Evolutionary conservation across 2,888 invertebrate genomes (phyloP), one percentile per base, ranked within the genome.

Genomic region (Apodemia mormo): DNA sequence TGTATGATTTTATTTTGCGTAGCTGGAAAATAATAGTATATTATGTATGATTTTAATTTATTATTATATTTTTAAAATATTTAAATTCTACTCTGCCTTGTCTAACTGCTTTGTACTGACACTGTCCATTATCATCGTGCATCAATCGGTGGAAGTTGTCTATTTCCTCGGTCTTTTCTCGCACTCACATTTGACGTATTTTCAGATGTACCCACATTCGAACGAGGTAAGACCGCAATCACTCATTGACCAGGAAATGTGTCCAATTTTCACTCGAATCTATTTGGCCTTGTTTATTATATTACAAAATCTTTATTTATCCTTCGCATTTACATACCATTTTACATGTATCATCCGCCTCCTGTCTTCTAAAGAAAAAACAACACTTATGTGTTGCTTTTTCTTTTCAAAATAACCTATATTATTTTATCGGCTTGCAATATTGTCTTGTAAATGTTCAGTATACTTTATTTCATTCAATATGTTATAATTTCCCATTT

Each of bases 101-200:
- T 80, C 82, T 83, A 86, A 89, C 90, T 90, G 90, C 89, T 87
- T 90, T 90, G 92, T 92, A 89, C 89, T 82, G 81, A 81, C 82
- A 82, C 77, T 78, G 81, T 80, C 77, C 80, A 71, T 71, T 67
- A 37, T 79, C 82, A 79, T 75, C 75, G 77, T 77, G 74, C 72
- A 73, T 75, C 71, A 74, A 75, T 74, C 74, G 86, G 87, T 88
- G 88, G 78, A 85, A 84, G 80, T 88, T 87, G 84, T 81, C 76
- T 80, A 81, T 88, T 90, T 88, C 89, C 91, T 90, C 86, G 89
- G 85, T 79, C 76, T 77, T 45, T 71, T 71, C 66, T 74, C 71
- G 80, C 84, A 89, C 85, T 88, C 87, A 90, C 78, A 76, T 75
- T 83, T 85, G 79, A 80, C 87, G 87, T 88, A 82, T 87, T 92